Evolutionary conservation across 23 tunicate species (phyloP).

Genomic region (Ciona savignyi): DNA sequence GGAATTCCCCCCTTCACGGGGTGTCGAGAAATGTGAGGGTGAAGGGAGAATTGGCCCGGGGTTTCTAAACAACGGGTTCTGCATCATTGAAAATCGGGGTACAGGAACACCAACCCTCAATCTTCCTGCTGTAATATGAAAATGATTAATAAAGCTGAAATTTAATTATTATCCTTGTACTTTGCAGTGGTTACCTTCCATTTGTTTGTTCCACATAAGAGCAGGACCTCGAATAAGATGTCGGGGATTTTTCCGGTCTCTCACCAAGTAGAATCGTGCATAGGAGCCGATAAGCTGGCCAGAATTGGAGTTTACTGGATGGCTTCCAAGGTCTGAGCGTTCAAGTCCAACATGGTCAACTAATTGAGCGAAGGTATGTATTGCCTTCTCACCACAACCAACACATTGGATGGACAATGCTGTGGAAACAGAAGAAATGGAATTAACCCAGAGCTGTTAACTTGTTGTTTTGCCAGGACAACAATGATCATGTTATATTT

Average conservation of each 20-base stretch:
- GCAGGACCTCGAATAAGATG: conserved; percentile 53
- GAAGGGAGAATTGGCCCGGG: neutral
- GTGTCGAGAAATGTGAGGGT: neutral
- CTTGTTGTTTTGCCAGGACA: too few relatives aligned
- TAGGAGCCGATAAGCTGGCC: conserved; percentile 47
- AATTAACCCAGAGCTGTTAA: neutral
- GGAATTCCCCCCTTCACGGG: neutral
- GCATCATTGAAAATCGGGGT: neutral
- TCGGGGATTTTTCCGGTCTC: conserved; percentile 31
- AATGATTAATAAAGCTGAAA: neutral
- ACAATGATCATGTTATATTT: too few relatives aligned
- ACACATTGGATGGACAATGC: conserved; percentile 65
- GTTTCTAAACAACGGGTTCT: neutral
- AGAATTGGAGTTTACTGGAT: conserved; percentile 12
- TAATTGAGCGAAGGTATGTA: conserved; percentile 49
- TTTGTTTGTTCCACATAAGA: conserved; percentile 26
- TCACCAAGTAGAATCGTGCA: conserved; percentile 58
- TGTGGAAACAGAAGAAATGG: conserved; percentile 1
- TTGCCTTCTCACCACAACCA: conserved; percentile 73
- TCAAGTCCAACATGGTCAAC: conserved; percentile 64
- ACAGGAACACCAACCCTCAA: neutral
- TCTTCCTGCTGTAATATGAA: neutral
- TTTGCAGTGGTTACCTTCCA: conserved; percentile 53
- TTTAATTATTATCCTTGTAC: too few relatives aligned
- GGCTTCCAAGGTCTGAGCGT: conserved; percentile 4